phyloP scores from a whole-genome alignment of 1,140 invertebrate genomes.

The Melitaea cinxia region DNA sequence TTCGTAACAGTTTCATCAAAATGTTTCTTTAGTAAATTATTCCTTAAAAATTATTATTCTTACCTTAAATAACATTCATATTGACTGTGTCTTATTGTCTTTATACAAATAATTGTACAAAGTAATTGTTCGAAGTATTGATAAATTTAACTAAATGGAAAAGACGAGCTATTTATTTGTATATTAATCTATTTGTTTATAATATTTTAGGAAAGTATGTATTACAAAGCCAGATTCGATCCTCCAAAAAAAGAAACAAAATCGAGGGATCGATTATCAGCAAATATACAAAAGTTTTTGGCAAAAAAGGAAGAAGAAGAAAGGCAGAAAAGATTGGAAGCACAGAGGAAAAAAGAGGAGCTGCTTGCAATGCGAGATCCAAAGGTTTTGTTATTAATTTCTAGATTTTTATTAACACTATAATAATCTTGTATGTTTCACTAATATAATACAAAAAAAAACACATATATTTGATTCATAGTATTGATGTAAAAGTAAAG shows the following conservation, averaged over 20 bases:
- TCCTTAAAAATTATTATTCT: too few species aligned
- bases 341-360: slow-evolving; percentile 84
- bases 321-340: slow-evolving; percentile 84
- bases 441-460: background rate
- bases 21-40: too few species aligned
- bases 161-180: too few species aligned
- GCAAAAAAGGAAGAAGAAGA: slow-evolving; percentile 91
- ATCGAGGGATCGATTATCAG: slow-evolving; percentile 85
- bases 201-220: slow-evolving; percentile 70
- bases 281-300: slow-evolving; percentile 91
- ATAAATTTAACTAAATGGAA: too few species aligned
- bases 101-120: too few species aligned
- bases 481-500: too few species aligned
- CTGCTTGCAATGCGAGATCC: slow-evolving; percentile 88
- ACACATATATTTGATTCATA: too few species aligned
- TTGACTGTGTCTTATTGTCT: too few species aligned
- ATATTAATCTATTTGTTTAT: background rate
- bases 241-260: slow-evolving; percentile 91
- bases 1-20: too few species aligned
- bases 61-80: too few species aligned
- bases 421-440: background rate
- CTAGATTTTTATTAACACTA: too few species aligned
- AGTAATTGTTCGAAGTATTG: too few species aligned
- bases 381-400: slow-evolving; percentile 83
- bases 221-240: slow-evolving; percentile 89